A percentile compares a stretch with the other conserved stretches of the same genome.
Conservation (phyloP, 2,113 vertebrate genomes). For the Galemys pyrenaicus region DNA sequence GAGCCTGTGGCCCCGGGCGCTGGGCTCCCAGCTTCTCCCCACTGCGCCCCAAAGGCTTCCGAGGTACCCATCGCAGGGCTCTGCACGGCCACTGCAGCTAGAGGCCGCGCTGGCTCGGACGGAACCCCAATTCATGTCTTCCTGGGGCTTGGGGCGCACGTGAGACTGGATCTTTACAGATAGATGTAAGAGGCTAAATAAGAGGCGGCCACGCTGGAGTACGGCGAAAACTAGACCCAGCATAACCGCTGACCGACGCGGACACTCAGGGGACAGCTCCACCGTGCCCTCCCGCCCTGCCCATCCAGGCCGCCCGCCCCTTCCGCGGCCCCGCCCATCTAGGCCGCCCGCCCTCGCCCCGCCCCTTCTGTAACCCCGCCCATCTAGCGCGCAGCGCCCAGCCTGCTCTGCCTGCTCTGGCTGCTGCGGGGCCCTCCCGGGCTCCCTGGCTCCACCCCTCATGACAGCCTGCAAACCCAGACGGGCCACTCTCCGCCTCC, state of each 20-base stretch:
- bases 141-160: accelerated
- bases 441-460: no score
- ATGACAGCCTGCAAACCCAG: background rate
- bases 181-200: accelerated
- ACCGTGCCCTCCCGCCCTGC: no score
- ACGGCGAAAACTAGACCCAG: background rate
- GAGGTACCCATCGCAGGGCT: no score
- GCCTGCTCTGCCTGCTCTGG: no score
- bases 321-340: no score
- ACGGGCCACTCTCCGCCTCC: background rate
- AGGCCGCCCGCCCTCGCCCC: no score
- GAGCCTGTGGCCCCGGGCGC: accelerated
- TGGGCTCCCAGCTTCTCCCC: background rate
- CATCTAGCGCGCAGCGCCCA: no score
- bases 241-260: background rate
- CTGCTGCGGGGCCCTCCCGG: no score
- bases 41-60: accelerated
- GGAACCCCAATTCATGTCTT: background rate
- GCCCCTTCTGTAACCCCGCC: no score
- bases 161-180: background rate
- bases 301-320: no score
- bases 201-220: background rate
- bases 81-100: accelerated
- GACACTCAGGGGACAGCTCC: no score
- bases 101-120: accelerated